phyloP scores from a whole-genome alignment of 2,888 invertebrate genomes.

The Coelopa pilipes region DNA sequence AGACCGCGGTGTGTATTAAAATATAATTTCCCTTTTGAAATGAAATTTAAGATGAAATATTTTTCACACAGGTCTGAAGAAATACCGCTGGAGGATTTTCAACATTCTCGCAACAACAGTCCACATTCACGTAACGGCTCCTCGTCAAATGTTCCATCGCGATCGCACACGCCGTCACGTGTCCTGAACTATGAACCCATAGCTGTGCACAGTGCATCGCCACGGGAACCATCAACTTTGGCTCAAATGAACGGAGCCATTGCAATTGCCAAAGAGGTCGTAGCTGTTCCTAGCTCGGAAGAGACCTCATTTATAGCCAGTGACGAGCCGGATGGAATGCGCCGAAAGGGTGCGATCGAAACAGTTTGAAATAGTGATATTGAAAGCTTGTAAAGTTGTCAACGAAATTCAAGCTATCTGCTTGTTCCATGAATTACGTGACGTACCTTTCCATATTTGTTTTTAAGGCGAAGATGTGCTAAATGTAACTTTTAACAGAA shows the following conservation, averaged over 20 bases:
- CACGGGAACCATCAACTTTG: slow-evolving; percentile 45
- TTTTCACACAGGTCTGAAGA: slow-evolving; percentile 72
- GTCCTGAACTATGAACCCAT: slow-evolving; percentile 53
- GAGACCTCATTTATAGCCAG: slow-evolving; percentile 82
- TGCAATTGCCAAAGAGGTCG: slow-evolving; percentile 54
- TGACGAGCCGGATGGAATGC: slow-evolving; percentile 62
- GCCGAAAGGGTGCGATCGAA: slow-evolving; percentile 68
- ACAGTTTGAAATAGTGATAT: slow-evolving; percentile 65
- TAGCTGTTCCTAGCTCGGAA: slow-evolving; percentile 70
- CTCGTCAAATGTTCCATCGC: slow-evolving; percentile 61
- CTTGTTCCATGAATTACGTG: background rate
- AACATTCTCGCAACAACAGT: slow-evolving; percentile 70
- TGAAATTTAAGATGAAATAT: background rate
- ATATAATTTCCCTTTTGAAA: background rate
- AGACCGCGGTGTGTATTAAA: slow-evolving; percentile 70
- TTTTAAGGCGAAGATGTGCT: background rate
- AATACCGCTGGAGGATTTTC: slow-evolving; percentile 84
- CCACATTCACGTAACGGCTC: slow-evolving; percentile 57
- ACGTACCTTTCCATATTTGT: slow-evolving; percentile 15
- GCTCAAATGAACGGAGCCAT: slow-evolving; percentile 35
- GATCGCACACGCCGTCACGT: slow-evolving; percentile 67
- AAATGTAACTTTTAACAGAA: background rate
- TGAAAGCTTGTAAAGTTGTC: background rate
- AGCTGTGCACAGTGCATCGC: slow-evolving; percentile 52
- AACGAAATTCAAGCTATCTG: background rate